Evolutionary conservation across 2,888 invertebrate genomes (phyloP), one percentile per base, ranked within the genome.

Genomic region (Congeria kusceri): DNA sequence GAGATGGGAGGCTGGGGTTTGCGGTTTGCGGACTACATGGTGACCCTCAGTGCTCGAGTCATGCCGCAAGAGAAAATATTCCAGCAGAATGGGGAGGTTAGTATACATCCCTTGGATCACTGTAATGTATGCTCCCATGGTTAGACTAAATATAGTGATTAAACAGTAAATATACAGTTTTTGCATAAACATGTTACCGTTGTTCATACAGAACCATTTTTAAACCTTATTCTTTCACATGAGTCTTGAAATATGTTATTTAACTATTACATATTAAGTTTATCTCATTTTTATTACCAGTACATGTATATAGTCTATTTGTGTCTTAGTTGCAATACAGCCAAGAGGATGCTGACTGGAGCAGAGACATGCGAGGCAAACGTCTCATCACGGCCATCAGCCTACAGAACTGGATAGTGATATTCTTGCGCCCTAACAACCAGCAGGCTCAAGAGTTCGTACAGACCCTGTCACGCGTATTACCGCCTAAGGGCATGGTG

Each of bases 311-410:
- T 44, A 18, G 9, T 15, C 49, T 49, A 5, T 20, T 58, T n/a
- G 9, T 67, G 11, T 80, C 84, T 25, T 57, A 80, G 88, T 69
- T 89, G 90, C 69, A 23, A 3, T 94, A 93, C 80, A 86, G 89
- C 7, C 93, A 94, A 0, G 96, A 95, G 18, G 93, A 94, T 0
- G 97, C 96, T 0, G 97, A 98, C 68, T 98, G 98, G 97, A 96
- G 96, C 0, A 92, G 94, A 1, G 95, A 95, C 46, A 95, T 97
- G 91, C 94, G 96, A 80, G 92, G 94, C 47, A 90, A 91, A 46
- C 73, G 81, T 49, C 73, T 91, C 64, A 69, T 88, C 3, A 82
- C 85, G 1, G 61, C 92, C 5, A 87, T 91, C 0, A 56, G 77
- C 18, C 79, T 94, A 44, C 57, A 75, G 0, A 77, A 91, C 44